phyloP scores from a whole-genome alignment of 2,113 vertebrate genomes.

The Gallinago media region DNA sequence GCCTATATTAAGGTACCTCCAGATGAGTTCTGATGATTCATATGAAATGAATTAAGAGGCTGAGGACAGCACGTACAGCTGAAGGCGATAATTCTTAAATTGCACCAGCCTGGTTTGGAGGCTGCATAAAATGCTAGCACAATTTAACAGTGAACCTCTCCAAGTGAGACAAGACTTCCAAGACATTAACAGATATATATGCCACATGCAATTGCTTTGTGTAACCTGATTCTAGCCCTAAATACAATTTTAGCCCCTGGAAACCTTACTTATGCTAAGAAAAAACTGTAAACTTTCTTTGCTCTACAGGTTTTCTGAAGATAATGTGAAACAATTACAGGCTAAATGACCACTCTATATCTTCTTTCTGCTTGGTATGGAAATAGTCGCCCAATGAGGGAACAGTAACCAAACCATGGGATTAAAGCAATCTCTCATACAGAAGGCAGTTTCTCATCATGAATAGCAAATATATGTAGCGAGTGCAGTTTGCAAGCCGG shows the following conservation, averaged over 20 bases:
- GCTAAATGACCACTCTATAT: neutral
- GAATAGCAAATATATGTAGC: neutral
- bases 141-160: neutral
- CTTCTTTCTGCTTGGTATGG: neutral
- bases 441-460: neutral
- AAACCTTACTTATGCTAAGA: neutral
- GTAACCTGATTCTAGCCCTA: neutral
- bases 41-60: neutral
- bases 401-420: neutral
- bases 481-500: constrained; percentile 1
- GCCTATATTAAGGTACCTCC: neutral
- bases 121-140: neutral
- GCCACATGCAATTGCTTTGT: neutral
- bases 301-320: constrained; percentile 1
- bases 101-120: neutral
- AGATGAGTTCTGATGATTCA: neutral
- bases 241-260: neutral
- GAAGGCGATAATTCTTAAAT: neutral
- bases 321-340: neutral
- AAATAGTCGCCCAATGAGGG: neutral
- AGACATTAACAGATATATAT: neutral
- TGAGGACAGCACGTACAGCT: neutral
- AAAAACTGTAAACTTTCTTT: neutral
- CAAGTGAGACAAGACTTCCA: neutral
- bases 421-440: neutral